phyloP scores from a whole-genome alignment of 2,888 invertebrate genomes.

The Drosophila leonis region DNA sequence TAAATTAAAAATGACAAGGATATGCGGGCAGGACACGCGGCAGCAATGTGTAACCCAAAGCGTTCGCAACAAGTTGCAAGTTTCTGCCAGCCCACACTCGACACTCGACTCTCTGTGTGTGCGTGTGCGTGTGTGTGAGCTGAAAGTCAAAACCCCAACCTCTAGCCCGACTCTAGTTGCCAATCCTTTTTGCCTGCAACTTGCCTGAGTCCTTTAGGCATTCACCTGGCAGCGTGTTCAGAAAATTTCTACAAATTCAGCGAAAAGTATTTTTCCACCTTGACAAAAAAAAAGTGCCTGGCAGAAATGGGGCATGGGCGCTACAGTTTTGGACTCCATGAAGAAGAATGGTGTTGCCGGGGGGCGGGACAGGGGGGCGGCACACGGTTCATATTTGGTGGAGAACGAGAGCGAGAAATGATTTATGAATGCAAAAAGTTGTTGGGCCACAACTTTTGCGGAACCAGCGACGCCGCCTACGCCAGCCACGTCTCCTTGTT shows the following conservation, averaged over 20 bases:
- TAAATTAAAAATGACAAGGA: conserved; percentile 79
- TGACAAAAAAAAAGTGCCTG: conserved; percentile 54
- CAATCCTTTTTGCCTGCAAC: conserved; percentile 17
- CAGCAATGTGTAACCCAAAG: conserved; percentile 56
- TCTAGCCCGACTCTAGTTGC: not conserved
- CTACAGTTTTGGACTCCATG: conserved; percentile 11
- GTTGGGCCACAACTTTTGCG: conserved; percentile 68
- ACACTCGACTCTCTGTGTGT: not conserved
- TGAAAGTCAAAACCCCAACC: conserved; percentile 12
- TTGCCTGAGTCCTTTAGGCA: conserved; percentile 41
- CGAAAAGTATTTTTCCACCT: conserved; percentile 80
- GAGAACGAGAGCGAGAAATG: conserved; percentile 66
- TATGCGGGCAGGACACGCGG: conserved; percentile 60
- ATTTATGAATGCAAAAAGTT: conserved; percentile 80
- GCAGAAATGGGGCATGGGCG: conserved; percentile 9
- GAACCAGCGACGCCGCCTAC: conserved; percentile 39
- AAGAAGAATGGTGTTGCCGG: not conserved
- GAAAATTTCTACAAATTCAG: conserved; percentile 78
- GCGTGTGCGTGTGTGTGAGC: conserved; percentile 24
- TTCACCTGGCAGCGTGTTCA: conserved; percentile 33
- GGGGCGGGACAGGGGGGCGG: not conserved
- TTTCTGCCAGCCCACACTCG: conserved; percentile 23
- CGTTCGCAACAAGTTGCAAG: conserved; percentile 69
- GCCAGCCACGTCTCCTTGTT: conserved; percentile 14
- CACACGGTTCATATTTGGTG: not conserved